Base-by-base conservation (phyloP, 2,113 vertebrate species). In the Amphiprion ocellaris region DNA sequence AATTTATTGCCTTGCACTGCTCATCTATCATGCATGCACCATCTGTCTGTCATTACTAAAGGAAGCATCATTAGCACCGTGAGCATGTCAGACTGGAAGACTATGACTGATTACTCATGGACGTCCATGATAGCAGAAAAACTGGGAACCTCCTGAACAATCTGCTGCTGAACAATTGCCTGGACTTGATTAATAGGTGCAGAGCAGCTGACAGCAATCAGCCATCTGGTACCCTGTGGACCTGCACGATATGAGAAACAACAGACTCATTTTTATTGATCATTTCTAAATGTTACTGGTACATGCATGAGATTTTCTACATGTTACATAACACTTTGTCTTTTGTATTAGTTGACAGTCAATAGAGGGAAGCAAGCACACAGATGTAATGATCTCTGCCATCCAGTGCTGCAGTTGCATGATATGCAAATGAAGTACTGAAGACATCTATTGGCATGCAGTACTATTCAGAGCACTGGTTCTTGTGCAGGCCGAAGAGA, bases 1-100 rank as follows among this genome's bases (percentile, higher is more conserved):
- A 85, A 86, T 69, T 0, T 49, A 77, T 77, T 79, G 71, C 78
- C 73, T 81, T 44, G 76, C 56, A 14, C 74, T 62, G 77, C 85
- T 88, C 83, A 88, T 90, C 73, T 69, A 77, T 87, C 89, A 83
- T 88, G 82, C 77, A 90, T 79, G 77, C 65, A 49, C 86, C 89
- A 91, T 90, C 89, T 90, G 87, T 85, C 82, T 81, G 66, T n/a
- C n/a, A n/a, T n/a, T 49, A 23, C 30, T 24, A 28, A 30, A 33
- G 10, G 28, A 46, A 53, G 58, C 12, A 26, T 4, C 21, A 24
- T 68, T 28, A 55, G 54, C 28, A 63, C 54, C 4, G 6, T 19
- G 26, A 75, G 19, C 61, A 75, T 23, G 15, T 67, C 47, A 44
- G 33, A 61, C 60, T 37, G 15, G 69, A 33, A 33, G 44, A 66